phyloP scores from a whole-genome alignment of 2,888 invertebrate species.

The Tipula helvola region DNA sequence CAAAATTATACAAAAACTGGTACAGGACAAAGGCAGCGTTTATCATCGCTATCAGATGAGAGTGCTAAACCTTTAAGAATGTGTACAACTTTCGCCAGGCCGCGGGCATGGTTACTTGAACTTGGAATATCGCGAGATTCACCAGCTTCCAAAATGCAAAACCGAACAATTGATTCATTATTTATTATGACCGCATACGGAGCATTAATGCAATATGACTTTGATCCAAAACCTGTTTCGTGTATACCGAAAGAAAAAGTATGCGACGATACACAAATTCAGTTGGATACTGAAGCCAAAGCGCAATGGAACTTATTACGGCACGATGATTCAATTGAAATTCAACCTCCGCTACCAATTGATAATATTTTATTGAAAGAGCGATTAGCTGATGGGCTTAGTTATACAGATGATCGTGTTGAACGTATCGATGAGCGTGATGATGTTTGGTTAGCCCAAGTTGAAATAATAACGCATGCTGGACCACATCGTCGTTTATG shows the following conservation, averaged over 20 bases:
- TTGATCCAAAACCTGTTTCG: conserved; percentile 61
- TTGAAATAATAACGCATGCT: conserved; percentile 93
- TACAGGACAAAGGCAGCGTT: conserved; percentile 43
- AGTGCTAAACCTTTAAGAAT: conserved; percentile 59
- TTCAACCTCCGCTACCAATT: conserved; percentile 60
- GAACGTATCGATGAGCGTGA: conserved; percentile 47
- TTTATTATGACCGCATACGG: conserved; percentile 85
- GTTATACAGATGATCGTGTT: conserved; percentile 19
- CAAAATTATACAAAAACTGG: background rate
- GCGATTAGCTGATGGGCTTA: conserved; percentile 23
- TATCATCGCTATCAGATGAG: conserved; percentile 58
- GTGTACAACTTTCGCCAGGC: conserved; percentile 64
- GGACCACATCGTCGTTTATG: conserved; percentile 91
- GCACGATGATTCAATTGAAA: conserved; percentile 43
- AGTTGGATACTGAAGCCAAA: conserved; percentile 71
- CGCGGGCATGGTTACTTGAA: conserved; percentile 54
- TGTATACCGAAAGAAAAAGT: conserved; percentile 70
- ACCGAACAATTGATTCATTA: conserved; percentile 64
- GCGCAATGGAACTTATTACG: conserved; percentile 83
- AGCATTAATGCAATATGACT: conserved; percentile 72
- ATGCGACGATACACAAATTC: conserved; percentile 75
- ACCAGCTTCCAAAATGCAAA: conserved; percentile 32
- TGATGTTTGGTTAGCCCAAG: conserved; percentile 90
- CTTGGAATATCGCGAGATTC: conserved; percentile 36
- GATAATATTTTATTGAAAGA: conserved; percentile 52